Base-by-base conservation (phyloP, 2,113 vertebrate genomes). In the Tachysurus vachellii region DNA sequence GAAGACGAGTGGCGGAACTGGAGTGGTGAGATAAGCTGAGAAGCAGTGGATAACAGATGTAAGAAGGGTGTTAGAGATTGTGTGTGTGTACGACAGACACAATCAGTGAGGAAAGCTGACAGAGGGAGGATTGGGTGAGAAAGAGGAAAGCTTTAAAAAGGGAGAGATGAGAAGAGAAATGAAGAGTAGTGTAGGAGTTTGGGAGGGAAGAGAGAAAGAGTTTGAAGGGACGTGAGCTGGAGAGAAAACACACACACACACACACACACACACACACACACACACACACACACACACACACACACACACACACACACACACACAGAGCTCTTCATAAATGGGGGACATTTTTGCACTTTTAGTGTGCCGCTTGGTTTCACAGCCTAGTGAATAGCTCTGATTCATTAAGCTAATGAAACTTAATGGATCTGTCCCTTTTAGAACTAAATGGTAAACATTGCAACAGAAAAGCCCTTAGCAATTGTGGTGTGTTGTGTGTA, bases 101-200 rank as follows among this genome's bases (percentile, higher is more conserved):
- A 79, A n/a, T 42, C 50, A 61, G 73, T 68, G 83, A 79, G 36
- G 68, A 85, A 91, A 87, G 61, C 56, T 84, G 87, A 82, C 47
- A 85, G 70, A 91, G 47, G 68, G 82, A 87, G 79, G 47, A 89
- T 77, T 31, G 26, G 81, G 62, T 88, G 88, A 88, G 75, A 83
- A 61, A 88, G 61, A 83, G 85, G 77, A 71, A 80, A 88, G 85
- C 12, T 28, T 85, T 88, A 87, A 88, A 73, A 36, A 90, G 90
- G 28, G 76, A 86, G 53, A 80, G 57, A 62, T n/a, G 66, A 73
- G 28, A 80, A 31, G 89, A 93, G 91, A 94, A 93, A 93, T 31
- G 42, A 59, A 92, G 87, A 88, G 91, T 90, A 75, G 89, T 54
- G 84, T 87, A 88, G 88, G 90, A 91, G 93, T 91, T 91, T 93